Evolutionary conservation across 2,113 vertebrate species (phyloP), one percentile per base, ranked within the genome.

Genomic region (Tupaia tana): DNA sequence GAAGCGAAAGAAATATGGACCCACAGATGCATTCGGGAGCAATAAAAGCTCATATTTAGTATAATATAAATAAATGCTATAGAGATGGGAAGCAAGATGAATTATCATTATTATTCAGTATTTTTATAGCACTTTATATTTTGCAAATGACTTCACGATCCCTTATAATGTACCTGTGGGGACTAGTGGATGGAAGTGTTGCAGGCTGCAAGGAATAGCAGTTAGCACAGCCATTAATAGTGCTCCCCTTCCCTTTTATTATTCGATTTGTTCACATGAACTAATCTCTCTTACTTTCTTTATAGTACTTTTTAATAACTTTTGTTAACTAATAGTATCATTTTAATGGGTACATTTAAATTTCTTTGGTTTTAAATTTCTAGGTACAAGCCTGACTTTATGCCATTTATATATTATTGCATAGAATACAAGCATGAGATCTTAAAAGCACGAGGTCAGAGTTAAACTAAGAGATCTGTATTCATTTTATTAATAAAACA

Each of bases 61-160:
- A 85, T 97, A 97, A 97, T 96, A 96, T 97, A 97, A 97, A 97
- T 96, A 98, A 98, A 98, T 98, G 94, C 96, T 97, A 77, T 96
- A 95, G 97, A 86, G 91, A 94, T 94, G 95, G 97, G 97, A 97
- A 93, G 93, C 95, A 95, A 97, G 97, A 97, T 87, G 90, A 91
- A 92, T 95, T 95, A 93, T 95, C 59, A 89, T 94, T 96, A 96
- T 95, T 95, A 93, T 73, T 52, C 84, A 69, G 63, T 74, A 90
- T 75, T 95, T 96, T 95, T 90, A 90, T 88, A 92, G 84, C 54
- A 94, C 93, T 96, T 96, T 86, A 73, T 93, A 93, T 91, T 95
- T 97, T 94, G 88, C 34, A 94, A 94, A 95, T 11, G 27, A 71
- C 73, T 84, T 91, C 63, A 56, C 52, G 89, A 2, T 89, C 59